Conservation (phyloP, 1,140 invertebrate genomes). For the Pygmarrhopalites habei region DNA sequence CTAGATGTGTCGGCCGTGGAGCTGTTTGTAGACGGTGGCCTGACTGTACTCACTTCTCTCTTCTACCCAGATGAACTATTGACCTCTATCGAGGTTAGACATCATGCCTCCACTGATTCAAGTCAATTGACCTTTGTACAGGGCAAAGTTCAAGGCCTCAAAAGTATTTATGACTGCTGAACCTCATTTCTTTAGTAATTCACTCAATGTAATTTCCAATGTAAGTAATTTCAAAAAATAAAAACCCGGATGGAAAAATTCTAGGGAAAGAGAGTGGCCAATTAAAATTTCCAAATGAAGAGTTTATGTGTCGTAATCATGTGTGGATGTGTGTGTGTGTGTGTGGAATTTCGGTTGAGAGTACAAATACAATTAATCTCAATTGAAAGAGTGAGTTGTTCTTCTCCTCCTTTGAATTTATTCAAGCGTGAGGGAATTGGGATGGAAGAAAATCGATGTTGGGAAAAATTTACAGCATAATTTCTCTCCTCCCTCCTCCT, state of each 20-base stretch:
- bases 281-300: too few species aligned
- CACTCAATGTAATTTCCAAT: too few species aligned
- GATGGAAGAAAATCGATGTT: too few species aligned
- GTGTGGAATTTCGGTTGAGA: background rate
- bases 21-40: conserved; percentile 27
- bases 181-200: background rate
- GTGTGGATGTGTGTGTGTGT: too few species aligned
- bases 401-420: too few species aligned
- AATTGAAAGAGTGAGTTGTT: too few species aligned
- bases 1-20: conserved; percentile 25
- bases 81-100: conserved; percentile 5
- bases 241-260: background rate
- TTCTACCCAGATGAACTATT: conserved; percentile 26
- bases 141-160: conserved; percentile 9
- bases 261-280: background rate
- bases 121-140: background rate
- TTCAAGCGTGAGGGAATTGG: too few species aligned
- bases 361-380: background rate
- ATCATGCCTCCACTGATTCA: background rate
- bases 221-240: background rate
- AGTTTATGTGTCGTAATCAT: too few species aligned
- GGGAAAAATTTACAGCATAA: too few species aligned
- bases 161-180: conserved; percentile 20
- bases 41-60: conserved; percentile 23
- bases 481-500: too few species aligned